Percentiles rank a stretch among this genome's conserved stretches.
These are phyloP conservation scores for Hippocampus comes DNA, from an alignment of 2,113 vertebrate species.

Conservation along the genomic window DNA sequence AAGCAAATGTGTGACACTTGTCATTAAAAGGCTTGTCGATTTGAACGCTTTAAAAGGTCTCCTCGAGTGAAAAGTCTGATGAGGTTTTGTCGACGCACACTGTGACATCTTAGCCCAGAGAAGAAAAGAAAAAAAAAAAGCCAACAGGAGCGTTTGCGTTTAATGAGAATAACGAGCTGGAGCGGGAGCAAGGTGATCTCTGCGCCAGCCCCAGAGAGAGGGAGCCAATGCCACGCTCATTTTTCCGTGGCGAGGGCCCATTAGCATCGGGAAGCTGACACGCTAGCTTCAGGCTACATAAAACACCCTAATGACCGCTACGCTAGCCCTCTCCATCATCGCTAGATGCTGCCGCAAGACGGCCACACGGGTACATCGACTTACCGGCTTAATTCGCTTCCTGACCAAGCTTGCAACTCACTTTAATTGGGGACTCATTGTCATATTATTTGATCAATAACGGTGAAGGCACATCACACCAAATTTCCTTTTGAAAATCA, in stretches of 20 bases:
- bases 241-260: slow-evolving; percentile 83
- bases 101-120: slow-evolving; percentile 28
- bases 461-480: too few relatives aligned
- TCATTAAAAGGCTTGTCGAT: background rate
- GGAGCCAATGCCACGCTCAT: slow-evolving; percentile 78
- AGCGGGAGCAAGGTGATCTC: slow-evolving; percentile 58
- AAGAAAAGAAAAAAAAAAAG: slow-evolving; percentile 11
- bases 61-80: background rate
- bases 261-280: slow-evolving; percentile 90
- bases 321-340: background rate
- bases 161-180: slow-evolving; percentile 52
- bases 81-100: background rate
- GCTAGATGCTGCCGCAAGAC: too few relatives aligned
- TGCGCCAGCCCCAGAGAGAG: background rate
- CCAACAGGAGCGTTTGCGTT: slow-evolving; percentile 37
- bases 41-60: background rate
- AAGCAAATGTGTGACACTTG: background rate
- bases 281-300: slow-evolving; percentile 84
- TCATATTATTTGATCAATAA: too few relatives aligned
- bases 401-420: too few relatives aligned
- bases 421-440: too few relatives aligned
- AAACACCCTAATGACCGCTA: slow-evolving; percentile 83
- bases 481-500: too few relatives aligned
- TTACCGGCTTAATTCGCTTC: too few relatives aligned
- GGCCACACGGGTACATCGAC: too few relatives aligned